phyloP scores from a whole-genome alignment of 2,888 invertebrate genomes.

The Cephus rjabovi region DNA sequence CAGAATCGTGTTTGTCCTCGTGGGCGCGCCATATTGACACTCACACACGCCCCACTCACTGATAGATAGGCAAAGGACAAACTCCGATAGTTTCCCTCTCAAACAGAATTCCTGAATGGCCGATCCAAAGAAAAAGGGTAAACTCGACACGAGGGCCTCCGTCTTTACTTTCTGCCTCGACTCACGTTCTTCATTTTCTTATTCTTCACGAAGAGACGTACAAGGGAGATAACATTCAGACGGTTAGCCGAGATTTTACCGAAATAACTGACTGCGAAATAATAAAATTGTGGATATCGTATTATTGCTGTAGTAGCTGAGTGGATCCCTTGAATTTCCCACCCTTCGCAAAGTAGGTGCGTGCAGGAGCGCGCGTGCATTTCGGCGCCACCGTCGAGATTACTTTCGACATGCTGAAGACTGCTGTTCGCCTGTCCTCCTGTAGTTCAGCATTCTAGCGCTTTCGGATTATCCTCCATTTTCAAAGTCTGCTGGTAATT shows the following conservation, averaged over 20 bases:
- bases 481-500: too few species aligned
- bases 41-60: conserved; percentile 2
- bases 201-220: neutral
- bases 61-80: conserved; percentile 5
- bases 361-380: neutral
- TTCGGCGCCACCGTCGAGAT: neutral
- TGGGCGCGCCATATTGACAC: conserved; percentile 1
- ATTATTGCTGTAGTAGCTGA: too few species aligned
- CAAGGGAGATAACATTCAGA: too few species aligned
- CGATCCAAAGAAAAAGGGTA: neutral
- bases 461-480: too few species aligned
- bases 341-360: neutral
- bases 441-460: too few species aligned
- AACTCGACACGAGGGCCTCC: too few species aligned
- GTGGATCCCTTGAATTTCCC: neutral
- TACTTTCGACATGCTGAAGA: neutral
- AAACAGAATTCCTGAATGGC: neutral
- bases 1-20: neutral
- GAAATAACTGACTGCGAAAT: too few species aligned
- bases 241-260: too few species aligned
- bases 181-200: conserved; percentile 10
- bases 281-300: too few species aligned
- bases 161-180: neutral
- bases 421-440: neutral
- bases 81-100: neutral